Conservation (phyloP, 2,113 vertebrate species). For the Thalassoma bifasciatum region DNA sequence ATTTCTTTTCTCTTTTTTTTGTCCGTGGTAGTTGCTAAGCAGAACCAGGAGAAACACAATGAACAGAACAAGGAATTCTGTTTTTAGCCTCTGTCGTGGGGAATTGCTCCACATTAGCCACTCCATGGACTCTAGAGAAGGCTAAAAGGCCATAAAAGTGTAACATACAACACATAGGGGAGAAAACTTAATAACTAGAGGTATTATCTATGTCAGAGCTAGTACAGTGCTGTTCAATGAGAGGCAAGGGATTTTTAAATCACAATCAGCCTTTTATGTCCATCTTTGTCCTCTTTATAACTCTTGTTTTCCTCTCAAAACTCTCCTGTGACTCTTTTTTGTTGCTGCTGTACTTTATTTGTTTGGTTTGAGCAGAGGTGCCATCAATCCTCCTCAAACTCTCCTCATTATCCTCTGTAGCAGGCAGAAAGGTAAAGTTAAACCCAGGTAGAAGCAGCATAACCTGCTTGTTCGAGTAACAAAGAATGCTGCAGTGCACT, state of each 20-base stretch:
- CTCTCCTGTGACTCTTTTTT: slow-evolving; percentile 24
- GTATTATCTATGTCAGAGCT: slow-evolving; percentile 39
- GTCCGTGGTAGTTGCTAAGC: slow-evolving; percentile 63
- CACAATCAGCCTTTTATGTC: slow-evolving; percentile 6
- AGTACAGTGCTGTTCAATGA: slow-evolving; percentile 12
- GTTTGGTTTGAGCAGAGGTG: not conserved
- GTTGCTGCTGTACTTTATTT: slow-evolving; percentile 2
- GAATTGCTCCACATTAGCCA: slow-evolving; percentile 56
- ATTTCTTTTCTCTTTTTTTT: slow-evolving; percentile 12
- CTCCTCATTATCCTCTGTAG: slow-evolving; percentile 10
- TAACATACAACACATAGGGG: slow-evolving; percentile 31
- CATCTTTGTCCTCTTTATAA: not conserved
- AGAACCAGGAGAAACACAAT: slow-evolving; percentile 53
- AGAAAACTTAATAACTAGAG: slow-evolving; percentile 34
- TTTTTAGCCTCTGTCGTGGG: slow-evolving; percentile 60
- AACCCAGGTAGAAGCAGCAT: slow-evolving; percentile 6
- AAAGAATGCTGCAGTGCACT: slow-evolving; percentile 1
- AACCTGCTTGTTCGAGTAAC: slow-evolving; percentile 5
- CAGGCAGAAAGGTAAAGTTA: slow-evolving; percentile 1
- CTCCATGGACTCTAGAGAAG: slow-evolving; percentile 32
- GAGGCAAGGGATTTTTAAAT: slow-evolving; percentile 42
- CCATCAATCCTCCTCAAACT: slow-evolving; percentile 11
- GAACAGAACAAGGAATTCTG: slow-evolving; percentile 56
- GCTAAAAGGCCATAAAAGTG: slow-evolving; percentile 32
- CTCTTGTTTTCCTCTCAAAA: slow-evolving; percentile 13